Evolutionary conservation across 2,113 vertebrate species (phyloP), one percentile per base, ranked within the genome.

Genomic region (Suricata suricatta): DNA sequence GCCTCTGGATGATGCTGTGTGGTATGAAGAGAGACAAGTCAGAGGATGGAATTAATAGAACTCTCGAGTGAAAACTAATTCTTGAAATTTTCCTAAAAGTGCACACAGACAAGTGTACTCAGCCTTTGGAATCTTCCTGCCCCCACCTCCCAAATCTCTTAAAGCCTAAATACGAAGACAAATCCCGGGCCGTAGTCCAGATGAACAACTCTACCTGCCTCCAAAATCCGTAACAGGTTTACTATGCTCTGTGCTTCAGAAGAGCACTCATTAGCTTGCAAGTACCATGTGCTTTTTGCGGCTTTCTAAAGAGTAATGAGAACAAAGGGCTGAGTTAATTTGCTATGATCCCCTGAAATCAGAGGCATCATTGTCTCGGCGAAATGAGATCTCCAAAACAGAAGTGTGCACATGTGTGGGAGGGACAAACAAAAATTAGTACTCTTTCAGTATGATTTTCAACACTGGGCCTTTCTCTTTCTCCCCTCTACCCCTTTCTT

Each of bases 1-100:
- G 92, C 96, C 96, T 95, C 72, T 96, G 81, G 92, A 98, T 97
- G 85, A 92, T 76, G 88, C 91, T 89, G 91, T 96, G 96, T 88
- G 81, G 41, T 93, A 84, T 83, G 85, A 96, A 96, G 93, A 95
- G 88, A 97, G 76, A 63, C 4, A 12, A 97, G 89, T 83, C 76
- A 96, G 94, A 96, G 86, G 96, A 91, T 21, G 69, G 66, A 90
- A 97, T 98, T 96, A 98, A 97, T 87, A 80, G 76, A 90, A 84
- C 71, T 97, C 72, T 79, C 27, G 90, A 92, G 79, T 81, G 69
- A 93, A 93, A 96, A 96, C 21, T 27, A 64, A 96, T 94, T 96
- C 64, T 71, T 64, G 60, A 14, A 66, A 86, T 50, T 93, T 95
- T 97, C 27, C 52, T 63, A 83, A 85, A 79, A 33, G 14, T 85